Base-by-base conservation (phyloP, 2,113 vertebrate genomes). In the Atlantisia rogersi region DNA sequence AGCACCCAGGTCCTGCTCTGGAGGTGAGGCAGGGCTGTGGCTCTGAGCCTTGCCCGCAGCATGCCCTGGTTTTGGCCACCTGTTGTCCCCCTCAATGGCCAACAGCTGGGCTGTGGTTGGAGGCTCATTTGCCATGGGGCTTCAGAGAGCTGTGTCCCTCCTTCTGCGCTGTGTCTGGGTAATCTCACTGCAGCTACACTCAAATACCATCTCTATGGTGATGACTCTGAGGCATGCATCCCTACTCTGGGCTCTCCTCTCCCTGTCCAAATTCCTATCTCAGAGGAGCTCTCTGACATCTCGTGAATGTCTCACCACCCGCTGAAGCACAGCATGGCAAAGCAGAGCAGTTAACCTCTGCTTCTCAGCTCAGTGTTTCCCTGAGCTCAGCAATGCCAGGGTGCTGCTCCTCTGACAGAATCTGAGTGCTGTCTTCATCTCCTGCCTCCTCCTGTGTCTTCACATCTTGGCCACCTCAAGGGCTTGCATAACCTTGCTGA, bases 141-240 rank as follows among this genome's bases (percentile, higher is more conserved):
- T 5, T 85, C 53, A 12, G 1, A 7, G 79, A 82, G 78, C 93
- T 0, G 3, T 65, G 87, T 22, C 59, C 29, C 1, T 60, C 73
- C 83, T 70, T 22, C 55, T 0, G 19, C 0, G 2, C 85, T 39
- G 19, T 81, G 82, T 31, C 82, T 95, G 88, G 86, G 58, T 69
- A 88, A 88, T 90, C 76, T 96, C 79, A 31, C 15, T 76, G 84
- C 86, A 90, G 80, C 93, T 35, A 1, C 76, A 21, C 89, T 96
- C 91, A 95, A 96, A 96, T 94, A 64, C 89, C 96, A 91, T 96
- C 94, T 82, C 93, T 95, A 90, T 96, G 96, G 96, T 86, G 96
- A 96, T 96, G 91, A 39, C 79, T 83, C 67, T 29, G 55, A 82
- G 79, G 88, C 76, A 80, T 11, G 67, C 76, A 76, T 82, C 93